phyloP scores from a whole-genome alignment of 2,888 invertebrate genomes.

The Alviniconcha strummeri region DNA sequence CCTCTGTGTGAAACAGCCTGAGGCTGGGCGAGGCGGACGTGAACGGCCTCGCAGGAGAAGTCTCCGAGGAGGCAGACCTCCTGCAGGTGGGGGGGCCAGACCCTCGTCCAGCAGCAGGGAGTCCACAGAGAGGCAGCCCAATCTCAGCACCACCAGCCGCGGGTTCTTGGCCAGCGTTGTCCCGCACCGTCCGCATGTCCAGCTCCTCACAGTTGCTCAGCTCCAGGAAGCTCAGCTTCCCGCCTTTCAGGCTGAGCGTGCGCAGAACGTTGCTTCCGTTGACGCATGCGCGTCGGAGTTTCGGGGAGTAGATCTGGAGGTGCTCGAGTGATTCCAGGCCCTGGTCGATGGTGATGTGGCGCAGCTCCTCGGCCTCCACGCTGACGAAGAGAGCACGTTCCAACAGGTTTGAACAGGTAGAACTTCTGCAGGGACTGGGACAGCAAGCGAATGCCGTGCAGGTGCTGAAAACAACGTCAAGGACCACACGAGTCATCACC shows the following conservation, averaged over 20 bases:
- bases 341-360: slow-evolving; percentile 54
- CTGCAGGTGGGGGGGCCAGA: slow-evolving; percentile 52
- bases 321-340: slow-evolving; percentile 61
- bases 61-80: slow-evolving; percentile 60
- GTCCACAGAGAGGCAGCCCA: slow-evolving; percentile 58
- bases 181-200: slow-evolving; percentile 52
- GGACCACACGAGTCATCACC: too few species aligned
- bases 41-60: slow-evolving; percentile 59
- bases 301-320: slow-evolving; percentile 50
- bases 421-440: slow-evolving; percentile 58
- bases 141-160: slow-evolving; percentile 47
- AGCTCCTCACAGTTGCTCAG: slow-evolving; percentile 58
- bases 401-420: slow-evolving; percentile 60
- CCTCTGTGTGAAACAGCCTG: slow-evolving; percentile 58
- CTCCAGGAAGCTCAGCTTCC: slow-evolving; percentile 52
- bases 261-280: slow-evolving; percentile 56
- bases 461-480: slow-evolving; percentile 45
- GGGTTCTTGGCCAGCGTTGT: slow-evolving; percentile 50
- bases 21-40: slow-evolving; percentile 58
- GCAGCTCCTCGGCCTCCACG: slow-evolving; percentile 49
- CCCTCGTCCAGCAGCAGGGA: slow-evolving; percentile 56
- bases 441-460: slow-evolving; percentile 58
- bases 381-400: slow-evolving; percentile 59
- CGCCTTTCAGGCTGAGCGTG: slow-evolving; percentile 52
- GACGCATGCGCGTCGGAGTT: slow-evolving; percentile 48